These are phyloP conservation scores for Australoheros facetus DNA, from an alignment of 2,797 vertebrate genomes.

Conservation along the genomic window DNA sequence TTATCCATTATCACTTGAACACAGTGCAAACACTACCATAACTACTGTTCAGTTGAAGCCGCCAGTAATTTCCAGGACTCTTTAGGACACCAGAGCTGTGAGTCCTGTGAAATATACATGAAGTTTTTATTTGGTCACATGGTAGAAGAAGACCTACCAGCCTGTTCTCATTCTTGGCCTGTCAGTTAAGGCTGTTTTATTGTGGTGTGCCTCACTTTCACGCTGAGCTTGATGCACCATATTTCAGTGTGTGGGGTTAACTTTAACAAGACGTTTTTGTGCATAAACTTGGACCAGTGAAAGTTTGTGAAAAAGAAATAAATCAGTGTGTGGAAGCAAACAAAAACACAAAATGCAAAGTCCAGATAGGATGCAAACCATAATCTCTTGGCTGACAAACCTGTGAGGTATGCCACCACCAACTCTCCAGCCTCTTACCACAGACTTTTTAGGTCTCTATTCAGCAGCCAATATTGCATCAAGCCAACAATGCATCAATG, in stretches of 20 bases:
- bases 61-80: conserved; percentile 3
- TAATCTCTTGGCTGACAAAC: neutral
- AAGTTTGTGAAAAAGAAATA: neutral
- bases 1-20: conserved; percentile 4
- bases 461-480: neutral
- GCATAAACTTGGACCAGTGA: neutral
- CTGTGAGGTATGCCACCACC: neutral
- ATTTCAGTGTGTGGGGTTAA: neutral
- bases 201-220: neutral
- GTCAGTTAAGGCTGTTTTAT: neutral
- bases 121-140: neutral
- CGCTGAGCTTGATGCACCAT: neutral
- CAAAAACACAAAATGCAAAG: neutral
- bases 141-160: neutral
- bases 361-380: neutral
- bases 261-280: neutral
- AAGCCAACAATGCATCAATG: neutral
- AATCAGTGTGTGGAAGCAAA: neutral
- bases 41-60: neutral
- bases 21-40: neutral
- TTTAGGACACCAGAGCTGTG: neutral
- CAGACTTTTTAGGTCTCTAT: neutral
- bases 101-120: neutral
- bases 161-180: neutral
- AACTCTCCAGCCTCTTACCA: neutral